Evolutionary conservation across 2,113 vertebrate species (phyloP), one percentile per base, ranked within the genome.

Genomic region (Orycteropus afer): DNA sequence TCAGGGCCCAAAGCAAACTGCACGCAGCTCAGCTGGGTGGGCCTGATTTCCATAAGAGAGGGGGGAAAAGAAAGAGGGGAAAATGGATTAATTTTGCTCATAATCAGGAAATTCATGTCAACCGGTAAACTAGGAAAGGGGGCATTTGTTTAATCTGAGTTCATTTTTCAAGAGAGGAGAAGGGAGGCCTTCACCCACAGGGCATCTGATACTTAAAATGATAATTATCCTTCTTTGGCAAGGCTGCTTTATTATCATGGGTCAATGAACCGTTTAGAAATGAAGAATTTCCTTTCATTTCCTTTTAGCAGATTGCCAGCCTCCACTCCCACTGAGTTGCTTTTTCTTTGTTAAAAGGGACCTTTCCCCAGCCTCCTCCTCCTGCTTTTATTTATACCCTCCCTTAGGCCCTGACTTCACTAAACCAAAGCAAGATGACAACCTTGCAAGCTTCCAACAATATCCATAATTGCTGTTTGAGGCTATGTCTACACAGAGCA

Each of bases 171-270:
- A 96, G 95, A 97, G 92, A 91, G 95, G 95, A 97, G 93, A 98
- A 97, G 88, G 93, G 97, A 97, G 97, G 97, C 86, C 94, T 96
- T 98, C 89, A 97, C 97, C 97, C 98, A 98, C 81, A 93, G 97
- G 98, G 97, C 94, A 97, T 97, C 97, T 97, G 97, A 98, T 98
- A 97, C 98, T 98, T 98, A 98, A 98, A 98, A 97, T 98, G 98
- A 98, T 98, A 98, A 99, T 98, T 98, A 98, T 97, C 98, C 97
- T 97, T 96, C 96, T 97, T 97, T 97, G 95, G 96, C 96, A 98
- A 97, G 94, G 96, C 90, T 97, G 97, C 96, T 98, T 98, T 98
- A 98, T 98, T 98, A 98, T 97, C 97, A 97, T 95, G 98, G 98
- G 98, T 98, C 98, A 98, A 98, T 78, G 96, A 98, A 98, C 97